phyloP scores from a whole-genome alignment of 2,113 vertebrate species.

The Salvelinus sp. region DNA sequence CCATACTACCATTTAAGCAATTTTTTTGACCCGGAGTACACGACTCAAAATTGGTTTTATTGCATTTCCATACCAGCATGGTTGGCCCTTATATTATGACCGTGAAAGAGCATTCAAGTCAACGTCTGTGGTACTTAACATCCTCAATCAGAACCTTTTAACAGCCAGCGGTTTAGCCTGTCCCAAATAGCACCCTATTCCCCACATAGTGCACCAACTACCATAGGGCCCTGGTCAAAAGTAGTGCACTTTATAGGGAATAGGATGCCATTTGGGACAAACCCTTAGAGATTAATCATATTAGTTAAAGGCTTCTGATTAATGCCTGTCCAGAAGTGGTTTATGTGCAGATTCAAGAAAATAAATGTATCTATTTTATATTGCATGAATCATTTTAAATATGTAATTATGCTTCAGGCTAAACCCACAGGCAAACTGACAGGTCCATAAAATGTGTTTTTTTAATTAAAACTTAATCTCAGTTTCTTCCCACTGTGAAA shows the following conservation, averaged over 20 bases:
- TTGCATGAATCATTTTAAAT: neutral
- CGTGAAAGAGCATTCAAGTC: neutral
- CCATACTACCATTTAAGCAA: neutral
- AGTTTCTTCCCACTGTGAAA: neutral
- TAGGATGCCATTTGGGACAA: too few relatives aligned
- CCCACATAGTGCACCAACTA: too few relatives aligned
- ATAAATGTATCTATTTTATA: constrained; percentile 23
- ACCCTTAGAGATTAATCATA: constrained; percentile 19
- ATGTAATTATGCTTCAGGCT: neutral
- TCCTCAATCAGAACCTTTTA: neutral
- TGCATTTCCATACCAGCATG: too few relatives aligned
- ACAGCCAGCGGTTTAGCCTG: neutral
- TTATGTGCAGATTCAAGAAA: constrained; percentile 17
- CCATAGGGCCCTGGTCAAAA: too few relatives aligned
- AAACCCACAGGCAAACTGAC: neutral
- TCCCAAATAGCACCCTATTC: too few relatives aligned
- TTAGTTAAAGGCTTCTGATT: constrained; percentile 25
- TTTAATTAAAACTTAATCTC: too few relatives aligned
- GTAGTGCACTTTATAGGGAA: too few relatives aligned
- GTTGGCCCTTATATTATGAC: neutral
- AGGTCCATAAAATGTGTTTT: neutral
- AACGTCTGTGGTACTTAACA: neutral
- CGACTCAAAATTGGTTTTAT: neutral
- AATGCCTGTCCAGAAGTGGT: constrained; percentile 33
- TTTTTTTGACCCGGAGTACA: neutral